phyloP scores from a whole-genome alignment of 2,113 vertebrate genomes.

The western clawed frog (Xenopus tropicalis) region DNA sequence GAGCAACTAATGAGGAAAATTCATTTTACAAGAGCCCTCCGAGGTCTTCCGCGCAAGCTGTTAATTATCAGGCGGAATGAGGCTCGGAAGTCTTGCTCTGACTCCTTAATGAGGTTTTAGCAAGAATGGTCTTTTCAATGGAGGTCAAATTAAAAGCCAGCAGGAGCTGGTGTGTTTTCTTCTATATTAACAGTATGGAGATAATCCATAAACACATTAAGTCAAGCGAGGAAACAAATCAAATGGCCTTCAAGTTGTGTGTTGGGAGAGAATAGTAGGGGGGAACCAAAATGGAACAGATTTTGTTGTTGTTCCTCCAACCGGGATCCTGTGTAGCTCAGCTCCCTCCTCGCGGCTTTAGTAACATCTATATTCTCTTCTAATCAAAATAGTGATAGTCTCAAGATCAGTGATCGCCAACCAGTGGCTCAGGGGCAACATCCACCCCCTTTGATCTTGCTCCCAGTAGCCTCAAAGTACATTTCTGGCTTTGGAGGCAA shows the following conservation, averaged over 20 bases:
- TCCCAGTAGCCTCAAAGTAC: too few relatives aligned
- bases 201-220: background rate
- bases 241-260: background rate
- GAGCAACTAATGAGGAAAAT: constrained; percentile 6
- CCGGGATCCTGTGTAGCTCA: too few relatives aligned
- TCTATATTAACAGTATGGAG: background rate
- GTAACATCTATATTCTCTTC: too few relatives aligned
- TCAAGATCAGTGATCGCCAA: too few relatives aligned
- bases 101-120: constrained; percentile 53
- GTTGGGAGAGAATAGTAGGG: too few relatives aligned
- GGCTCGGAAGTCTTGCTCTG: constrained; percentile 41
- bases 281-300: too few relatives aligned
- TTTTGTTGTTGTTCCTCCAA: too few relatives aligned
- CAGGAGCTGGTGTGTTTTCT: constrained; percentile 46
- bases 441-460: too few relatives aligned
- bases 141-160: constrained; percentile 53
- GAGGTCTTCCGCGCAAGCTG: constrained; percentile 15
- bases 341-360: too few relatives aligned
- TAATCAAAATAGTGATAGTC: too few relatives aligned
- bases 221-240: background rate
- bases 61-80: constrained; percentile 50
- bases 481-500: too few relatives aligned
- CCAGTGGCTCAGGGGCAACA: too few relatives aligned
- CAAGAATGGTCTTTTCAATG: constrained; percentile 50
- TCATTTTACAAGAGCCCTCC: constrained; percentile 5